Evolutionary conservation across 2,888 invertebrate genomes (phyloP).

Genomic region (Ceriagrion tenellum): DNA sequence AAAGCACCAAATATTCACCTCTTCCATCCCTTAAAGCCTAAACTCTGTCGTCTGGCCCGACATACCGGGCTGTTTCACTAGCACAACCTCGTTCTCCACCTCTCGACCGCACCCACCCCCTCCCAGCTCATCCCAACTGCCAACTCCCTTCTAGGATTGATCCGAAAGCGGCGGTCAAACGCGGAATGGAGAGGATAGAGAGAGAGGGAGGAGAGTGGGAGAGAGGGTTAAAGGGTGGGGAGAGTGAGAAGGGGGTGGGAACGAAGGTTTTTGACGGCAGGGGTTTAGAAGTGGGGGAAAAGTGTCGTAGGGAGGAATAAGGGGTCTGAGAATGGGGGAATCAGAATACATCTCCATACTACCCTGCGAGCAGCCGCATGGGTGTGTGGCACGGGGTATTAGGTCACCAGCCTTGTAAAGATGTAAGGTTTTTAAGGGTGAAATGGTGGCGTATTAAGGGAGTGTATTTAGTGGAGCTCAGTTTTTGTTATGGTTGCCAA

Average conservation of each 20-base stretch:
- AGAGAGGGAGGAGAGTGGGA: neutral
- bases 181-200: neutral
- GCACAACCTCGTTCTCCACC: neutral
- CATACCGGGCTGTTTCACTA: neutral
- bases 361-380: too few species aligned
- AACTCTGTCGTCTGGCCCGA: neutral
- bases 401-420: too few species aligned
- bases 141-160: slow-evolving; percentile 41
- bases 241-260: neutral
- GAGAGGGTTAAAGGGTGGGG: too few species aligned
- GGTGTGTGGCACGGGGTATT: too few species aligned
- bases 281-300: neutral
- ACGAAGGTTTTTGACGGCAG: neutral
- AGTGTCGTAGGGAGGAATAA: neutral
- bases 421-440: too few species aligned
- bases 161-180: slow-evolving; percentile 60
- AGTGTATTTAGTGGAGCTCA: too few species aligned
- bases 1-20: too few species aligned
- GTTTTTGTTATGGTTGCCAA: too few species aligned
- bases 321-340: neutral
- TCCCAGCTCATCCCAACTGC: neutral
- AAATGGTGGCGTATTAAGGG: too few species aligned
- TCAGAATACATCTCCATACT: too few species aligned
- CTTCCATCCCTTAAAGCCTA: neutral
- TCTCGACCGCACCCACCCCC: neutral